A percentile compares a stretch with the other conserved stretches of the same genome.
Conservation (phyloP, 1,140 invertebrate species). For the Medauroidea extradentata region DNA sequence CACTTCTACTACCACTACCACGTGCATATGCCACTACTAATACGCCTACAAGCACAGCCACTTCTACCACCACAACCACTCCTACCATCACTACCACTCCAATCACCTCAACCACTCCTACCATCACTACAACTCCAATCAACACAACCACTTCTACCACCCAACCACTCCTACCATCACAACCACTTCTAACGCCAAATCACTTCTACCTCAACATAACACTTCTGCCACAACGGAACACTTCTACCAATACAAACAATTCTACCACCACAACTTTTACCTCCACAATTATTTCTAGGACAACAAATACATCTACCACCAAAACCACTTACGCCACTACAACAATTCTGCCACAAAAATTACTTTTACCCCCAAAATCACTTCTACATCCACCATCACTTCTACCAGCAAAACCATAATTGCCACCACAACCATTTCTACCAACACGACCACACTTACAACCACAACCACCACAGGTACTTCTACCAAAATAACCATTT, state of each 20-base stretch:
- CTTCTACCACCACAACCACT: not conserved
- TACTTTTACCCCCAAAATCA: not conserved
- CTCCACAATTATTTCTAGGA: not conserved
- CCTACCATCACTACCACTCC: not conserved
- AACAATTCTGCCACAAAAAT: not conserved
- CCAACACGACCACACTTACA: not conserved
- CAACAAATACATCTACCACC: not conserved
- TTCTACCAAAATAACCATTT: not conserved
- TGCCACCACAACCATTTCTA: not conserved
- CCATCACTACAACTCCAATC: not conserved
- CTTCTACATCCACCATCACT: not conserved
- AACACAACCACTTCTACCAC: not conserved
- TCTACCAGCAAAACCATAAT: not conserved
- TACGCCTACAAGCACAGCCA: not conserved
- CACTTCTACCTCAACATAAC: not conserved
- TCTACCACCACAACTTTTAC: not conserved
- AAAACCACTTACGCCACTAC: not conserved
- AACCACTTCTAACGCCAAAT: not conserved
- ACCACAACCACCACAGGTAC: not conserved
- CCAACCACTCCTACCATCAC: not conserved
- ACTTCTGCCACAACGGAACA: not conserved
- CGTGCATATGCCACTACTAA: not conserved
- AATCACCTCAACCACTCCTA: not conserved
- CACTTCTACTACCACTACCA: not conserved
- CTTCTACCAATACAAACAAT: not conserved